Base-by-base conservation (phyloP, 2,797 vertebrate genomes). In the Cuniculus paca region DNA sequence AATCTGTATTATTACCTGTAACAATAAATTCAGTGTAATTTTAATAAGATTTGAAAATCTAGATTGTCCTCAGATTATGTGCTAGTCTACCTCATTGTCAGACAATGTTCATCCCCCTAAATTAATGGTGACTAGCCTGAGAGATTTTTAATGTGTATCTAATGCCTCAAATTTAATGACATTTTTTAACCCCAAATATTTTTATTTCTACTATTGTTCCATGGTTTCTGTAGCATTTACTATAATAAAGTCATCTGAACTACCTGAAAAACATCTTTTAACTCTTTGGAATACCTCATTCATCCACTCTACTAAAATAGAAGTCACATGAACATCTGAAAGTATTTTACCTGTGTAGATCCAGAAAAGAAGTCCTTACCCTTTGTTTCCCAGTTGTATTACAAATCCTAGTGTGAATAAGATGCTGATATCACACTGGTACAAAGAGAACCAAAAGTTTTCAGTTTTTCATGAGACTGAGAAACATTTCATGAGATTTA, bases 71-170 rank as follows among this genome's bases (percentile, higher is more conserved):
- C 58, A 56, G 79, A 82, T 45, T 90, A 86, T 24, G 72, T 94
- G 58, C 74, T 26, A 80, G 36, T 96, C 17, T 9, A 75, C 28
- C 42, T 87, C 52, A 56, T 80, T 52, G 28, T 92, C 72, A 91
- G 91, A 93, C 14, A 52, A 95, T 54, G 63, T 65, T 82, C 34
- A 77, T 36, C 58, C 85, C 39, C 48, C 60, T 45, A 45, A 85
- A 65, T 88, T 52, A 93, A 96, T 94, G 96, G 90, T 95, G 95
- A 96, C 89, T 97, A 95, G 90, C 97, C 95, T 93, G 95, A 97
- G 94, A 96, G 93, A 96, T 95, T 95, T 95, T 90, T 80, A 97
- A 86, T 81, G 84, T 94, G 84, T 70, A 92, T 95, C 77, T 83
- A 48, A 17, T 79, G 42, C 92, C 84, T 93, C 68, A 94, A 94